These are phyloP conservation scores for Tetanocera ferruginea DNA, from an alignment of 2,888 invertebrate genomes.

Conservation along the genomic window DNA sequence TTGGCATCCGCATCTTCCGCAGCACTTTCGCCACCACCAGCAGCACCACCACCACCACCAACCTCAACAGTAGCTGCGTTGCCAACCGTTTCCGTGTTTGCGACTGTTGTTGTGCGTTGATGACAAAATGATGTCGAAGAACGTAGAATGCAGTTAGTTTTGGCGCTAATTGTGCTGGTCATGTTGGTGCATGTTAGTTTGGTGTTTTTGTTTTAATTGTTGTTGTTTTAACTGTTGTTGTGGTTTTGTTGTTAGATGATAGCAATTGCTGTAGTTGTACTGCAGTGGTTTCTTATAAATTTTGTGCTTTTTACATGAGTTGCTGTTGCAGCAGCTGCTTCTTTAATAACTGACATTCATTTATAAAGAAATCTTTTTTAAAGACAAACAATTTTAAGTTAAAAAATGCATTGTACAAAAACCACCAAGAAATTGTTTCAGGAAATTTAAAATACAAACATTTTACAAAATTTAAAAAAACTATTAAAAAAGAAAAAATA, in stretches of 20 bases:
- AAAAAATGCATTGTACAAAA: too few species aligned
- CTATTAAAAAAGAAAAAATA: too few species aligned
- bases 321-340: conserved; percentile 1
- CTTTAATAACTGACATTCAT: not conserved
- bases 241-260: not conserved
- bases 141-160: conserved; percentile 39
- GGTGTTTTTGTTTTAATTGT: conserved; percentile 7
- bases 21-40: conserved; percentile 24
- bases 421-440: too few species aligned
- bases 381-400: too few species aligned
- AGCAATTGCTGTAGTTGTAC: too few species aligned
- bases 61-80: conserved; percentile 27
- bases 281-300: too few species aligned
- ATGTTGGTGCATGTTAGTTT: conserved; percentile 29
- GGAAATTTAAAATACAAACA: too few species aligned
- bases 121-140: conserved; percentile 19
- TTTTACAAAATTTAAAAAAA: too few species aligned
- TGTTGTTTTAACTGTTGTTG: not conserved
- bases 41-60: conserved; percentile 8
- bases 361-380: too few species aligned
- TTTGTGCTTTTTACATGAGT: too few species aligned
- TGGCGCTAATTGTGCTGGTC: conserved; percentile 30
- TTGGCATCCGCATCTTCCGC: conserved; percentile 22
- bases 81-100: conserved; percentile 26
- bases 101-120: not conserved